Percentiles rank a stretch among this genome's conserved stretches.
phyloP scores from a whole-genome alignment of 2,797 vertebrate genomes.

The Okamejei kenojei region DNA sequence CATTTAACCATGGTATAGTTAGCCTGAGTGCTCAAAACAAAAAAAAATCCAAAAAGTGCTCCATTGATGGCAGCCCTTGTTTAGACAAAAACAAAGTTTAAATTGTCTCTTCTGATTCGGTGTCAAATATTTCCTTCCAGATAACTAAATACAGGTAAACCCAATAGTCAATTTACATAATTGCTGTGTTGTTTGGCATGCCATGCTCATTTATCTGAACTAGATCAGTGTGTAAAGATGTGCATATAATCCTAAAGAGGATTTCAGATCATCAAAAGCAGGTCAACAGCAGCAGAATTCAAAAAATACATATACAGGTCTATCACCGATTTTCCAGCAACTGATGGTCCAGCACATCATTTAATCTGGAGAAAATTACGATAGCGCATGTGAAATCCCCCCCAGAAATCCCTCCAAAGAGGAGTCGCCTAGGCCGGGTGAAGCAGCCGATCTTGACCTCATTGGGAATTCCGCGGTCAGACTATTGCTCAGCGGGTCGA shows the following conservation, averaged over 20 bases:
- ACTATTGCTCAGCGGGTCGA: no score
- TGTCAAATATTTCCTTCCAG: background rate
- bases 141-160: conserved; percentile 2
- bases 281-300: no score
- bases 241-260: background rate
- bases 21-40: background rate
- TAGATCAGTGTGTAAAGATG: background rate
- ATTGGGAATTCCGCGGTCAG: no score
- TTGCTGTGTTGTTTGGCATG: background rate
- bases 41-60: background rate
- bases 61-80: background rate
- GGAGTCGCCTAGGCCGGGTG: no score
- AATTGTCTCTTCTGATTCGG: background rate
- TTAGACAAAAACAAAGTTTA: background rate
- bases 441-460: no score
- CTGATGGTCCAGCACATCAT: no score
- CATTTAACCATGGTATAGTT: background rate
- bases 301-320: background rate
- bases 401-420: no score
- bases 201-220: conserved; percentile 8
- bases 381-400: no score
- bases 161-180: background rate
- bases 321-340: no score
- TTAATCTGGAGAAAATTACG: no score
- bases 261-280: background rate